A percentile compares a stretch with the other conserved stretches of the same genome.
These are phyloP conservation scores for crab-eating macaque (Macaca fascicularis) DNA, from an alignment of 2,113 vertebrate genomes.

Conservation along the genomic window DNA sequence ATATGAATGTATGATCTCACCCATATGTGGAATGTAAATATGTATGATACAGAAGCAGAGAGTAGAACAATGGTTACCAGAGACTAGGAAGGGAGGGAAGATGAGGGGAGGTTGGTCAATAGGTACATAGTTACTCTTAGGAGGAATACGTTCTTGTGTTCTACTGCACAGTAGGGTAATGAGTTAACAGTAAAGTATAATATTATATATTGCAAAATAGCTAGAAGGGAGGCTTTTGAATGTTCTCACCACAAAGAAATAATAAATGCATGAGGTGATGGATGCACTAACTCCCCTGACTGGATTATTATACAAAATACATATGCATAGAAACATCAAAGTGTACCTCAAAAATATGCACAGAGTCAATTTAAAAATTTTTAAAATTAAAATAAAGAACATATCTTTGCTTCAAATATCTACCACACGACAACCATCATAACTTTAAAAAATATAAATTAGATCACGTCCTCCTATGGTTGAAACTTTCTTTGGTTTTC, in stretches of 20 bases:
- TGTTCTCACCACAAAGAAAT: not conserved
- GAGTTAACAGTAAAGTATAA: not conserved
- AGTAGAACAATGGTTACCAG: not conserved
- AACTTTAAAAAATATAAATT: not conserved
- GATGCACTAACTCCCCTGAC: not conserved
- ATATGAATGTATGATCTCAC: not conserved
- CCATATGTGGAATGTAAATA: not conserved
- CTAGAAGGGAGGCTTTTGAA: not conserved
- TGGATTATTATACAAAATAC: not conserved
- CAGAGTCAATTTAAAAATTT: not conserved
- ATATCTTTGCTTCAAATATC: not conserved
- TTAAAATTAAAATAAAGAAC: not conserved
- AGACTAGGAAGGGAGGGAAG: not conserved
- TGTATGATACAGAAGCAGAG: not conserved
- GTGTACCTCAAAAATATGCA: not conserved
- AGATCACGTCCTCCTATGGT: not conserved
- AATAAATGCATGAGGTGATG: not conserved
- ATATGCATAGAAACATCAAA: not conserved
- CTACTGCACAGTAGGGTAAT: not conserved
- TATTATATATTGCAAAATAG: not conserved
- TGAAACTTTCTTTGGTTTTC: not conserved
- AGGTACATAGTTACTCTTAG: not conserved
- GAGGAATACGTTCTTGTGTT: not conserved
- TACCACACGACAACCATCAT: not conserved
- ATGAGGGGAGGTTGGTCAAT: not conserved